Percentiles rank a stretch among this genome's conserved stretches.
These are phyloP conservation scores for Plecotus auritus DNA, from an alignment of 2,113 vertebrate species.

Conservation along the genomic window DNA sequence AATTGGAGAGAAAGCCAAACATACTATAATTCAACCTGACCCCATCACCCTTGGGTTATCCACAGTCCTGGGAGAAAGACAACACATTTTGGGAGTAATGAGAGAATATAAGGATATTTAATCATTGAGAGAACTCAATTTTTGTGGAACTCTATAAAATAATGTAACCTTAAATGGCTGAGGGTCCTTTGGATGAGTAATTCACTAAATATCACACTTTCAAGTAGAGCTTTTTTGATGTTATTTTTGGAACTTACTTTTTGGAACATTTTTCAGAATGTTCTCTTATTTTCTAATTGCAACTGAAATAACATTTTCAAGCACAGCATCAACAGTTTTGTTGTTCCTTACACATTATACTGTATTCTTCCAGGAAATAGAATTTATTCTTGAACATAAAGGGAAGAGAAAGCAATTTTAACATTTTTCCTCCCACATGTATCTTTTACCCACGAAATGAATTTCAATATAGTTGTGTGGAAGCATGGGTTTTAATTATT, in stretches of 20 bases:
- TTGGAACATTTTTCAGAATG: not conserved
- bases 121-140: not conserved
- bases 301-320: not conserved
- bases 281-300: conserved; percentile 37
- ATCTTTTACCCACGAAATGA: conserved; percentile 29
- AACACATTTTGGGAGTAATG: not conserved
- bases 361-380: conserved; percentile 24
- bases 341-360: not conserved
- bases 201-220: not conserved
- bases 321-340: not conserved
- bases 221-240: not conserved
- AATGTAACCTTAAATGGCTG: not conserved
- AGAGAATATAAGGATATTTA: not conserved
- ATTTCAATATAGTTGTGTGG: conserved; percentile 45
- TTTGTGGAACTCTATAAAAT: not conserved
- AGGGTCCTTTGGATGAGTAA: not conserved
- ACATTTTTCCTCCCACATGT: not conserved
- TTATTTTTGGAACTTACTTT: not conserved
- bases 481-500: conserved; percentile 54
- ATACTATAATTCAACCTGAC: not conserved
- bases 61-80: not conserved
- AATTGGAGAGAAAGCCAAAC: not conserved
- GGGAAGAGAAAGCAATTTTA: conserved; percentile 14
- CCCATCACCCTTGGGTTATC: not conserved
- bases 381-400: conserved; percentile 42